These are phyloP conservation scores for Vidua macroura DNA, from an alignment of 2,113 vertebrate species.

Conservation along the genomic window DNA sequence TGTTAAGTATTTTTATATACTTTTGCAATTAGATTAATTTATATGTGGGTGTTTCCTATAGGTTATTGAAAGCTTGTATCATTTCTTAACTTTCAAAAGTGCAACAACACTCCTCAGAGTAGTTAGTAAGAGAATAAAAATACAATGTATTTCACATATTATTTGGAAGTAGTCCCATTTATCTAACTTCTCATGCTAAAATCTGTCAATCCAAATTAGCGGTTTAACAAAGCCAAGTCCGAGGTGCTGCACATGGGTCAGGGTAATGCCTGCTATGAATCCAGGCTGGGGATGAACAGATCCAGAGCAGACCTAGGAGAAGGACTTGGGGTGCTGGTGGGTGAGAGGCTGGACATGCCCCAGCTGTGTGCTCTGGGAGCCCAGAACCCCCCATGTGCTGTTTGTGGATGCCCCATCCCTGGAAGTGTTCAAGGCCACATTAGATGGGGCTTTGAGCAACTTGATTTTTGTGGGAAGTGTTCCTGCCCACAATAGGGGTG, in stretches of 20 bases:
- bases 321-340: background rate
- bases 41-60: background rate
- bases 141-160: background rate
- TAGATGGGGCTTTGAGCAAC: background rate
- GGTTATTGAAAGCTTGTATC: background rate
- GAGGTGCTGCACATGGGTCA: rapidly evolving
- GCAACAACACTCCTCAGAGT: background rate
- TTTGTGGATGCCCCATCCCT: background rate
- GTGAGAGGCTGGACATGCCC: background rate
- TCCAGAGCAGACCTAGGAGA: background rate
- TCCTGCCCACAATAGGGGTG: rapidly evolving
- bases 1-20: background rate
- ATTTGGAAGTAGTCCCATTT: background rate
- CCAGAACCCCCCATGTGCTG: background rate
- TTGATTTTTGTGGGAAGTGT: background rate
- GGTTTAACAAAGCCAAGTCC: background rate
- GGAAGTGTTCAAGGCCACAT: background rate
- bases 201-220: background rate
- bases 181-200: background rate
- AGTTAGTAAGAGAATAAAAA: background rate
- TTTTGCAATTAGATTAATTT: background rate
- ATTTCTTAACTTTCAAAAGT: background rate
- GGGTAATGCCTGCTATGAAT: rapidly evolving
- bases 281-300: background rate
- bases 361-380: rapidly evolving